Evolutionary conservation across 2,113 vertebrate genomes (phyloP).

Genomic region (Gadus macrocephalus): DNA sequence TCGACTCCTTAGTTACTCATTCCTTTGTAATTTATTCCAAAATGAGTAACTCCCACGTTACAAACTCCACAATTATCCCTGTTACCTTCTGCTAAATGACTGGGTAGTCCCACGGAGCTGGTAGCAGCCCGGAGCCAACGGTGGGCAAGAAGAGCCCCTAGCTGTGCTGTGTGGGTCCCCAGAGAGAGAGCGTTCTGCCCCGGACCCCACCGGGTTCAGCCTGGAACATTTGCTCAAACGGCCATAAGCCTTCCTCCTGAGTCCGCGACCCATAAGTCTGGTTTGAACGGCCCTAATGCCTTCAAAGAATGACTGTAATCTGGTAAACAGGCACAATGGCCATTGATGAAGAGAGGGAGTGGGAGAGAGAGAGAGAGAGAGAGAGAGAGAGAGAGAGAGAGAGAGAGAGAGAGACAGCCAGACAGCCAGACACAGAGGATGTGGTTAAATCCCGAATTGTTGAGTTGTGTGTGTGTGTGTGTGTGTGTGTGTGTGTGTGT

Average conservation of each 20-base stretch:
- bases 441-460: slow-evolving; percentile 7
- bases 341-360: slow-evolving; percentile 54
- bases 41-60: too few species aligned
- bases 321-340: slow-evolving; percentile 69
- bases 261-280: slow-evolving; percentile 51
- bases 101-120: too few species aligned
- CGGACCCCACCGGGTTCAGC: slow-evolving; percentile 25
- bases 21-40: too few species aligned
- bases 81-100: too few species aligned
- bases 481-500: slow-evolving; percentile 13
- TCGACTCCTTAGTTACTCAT: too few species aligned
- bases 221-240: slow-evolving; percentile 32
- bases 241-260: slow-evolving; percentile 33
- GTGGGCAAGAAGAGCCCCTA: not conserved
- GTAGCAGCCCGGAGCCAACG: not conserved
- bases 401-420: not conserved
- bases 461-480: slow-evolving; percentile 16
- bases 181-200: not conserved
- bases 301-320: slow-evolving; percentile 70
- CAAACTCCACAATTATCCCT: too few species aligned
- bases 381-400: slow-evolving; percentile 24
- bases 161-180: not conserved
- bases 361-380: too few species aligned
- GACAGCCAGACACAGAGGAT: not conserved
- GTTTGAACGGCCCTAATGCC: slow-evolving; percentile 65